Evolutionary conservation across 1,140 invertebrate species (phyloP), one percentile per base, ranked within the genome.

Genomic region (Ruditapes philippinarum): DNA sequence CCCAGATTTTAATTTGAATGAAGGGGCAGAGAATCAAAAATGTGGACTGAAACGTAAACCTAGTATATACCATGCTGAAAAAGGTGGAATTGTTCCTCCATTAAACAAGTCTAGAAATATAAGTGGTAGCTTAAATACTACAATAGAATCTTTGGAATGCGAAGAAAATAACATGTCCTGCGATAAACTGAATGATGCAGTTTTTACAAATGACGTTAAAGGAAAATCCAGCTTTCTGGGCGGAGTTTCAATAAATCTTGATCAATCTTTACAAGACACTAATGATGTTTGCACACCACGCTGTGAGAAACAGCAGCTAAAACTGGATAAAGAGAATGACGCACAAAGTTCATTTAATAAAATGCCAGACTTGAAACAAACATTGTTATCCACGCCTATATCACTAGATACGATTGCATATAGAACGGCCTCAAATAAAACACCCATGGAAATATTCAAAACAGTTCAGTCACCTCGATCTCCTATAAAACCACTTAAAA

Each of bases 401-500:
- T 70, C 73, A 17, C 22, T 73, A 17, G 86, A 91, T 38, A 82
- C 79, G 28, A 57, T 91, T 7, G 65, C 86, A 33, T 78, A 92
- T 17, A 80, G 93, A 49, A 93, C 92, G 22, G 85, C 92, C 33
- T 78, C 74, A 31, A 91, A 91, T 22, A 88, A 93, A 86, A 93
- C 92, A n/a, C 92, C 93, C 11, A 57, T 91, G 33, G 76, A 92
- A 17, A 49, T 93, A 0, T 49, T 91, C 17, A 90, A 89, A 33
- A 74, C 70, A 33, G 22, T 62, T 33, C 80, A 81, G 28, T 84
- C 90, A n/a, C 79, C 89, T 19, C 65, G 86, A n/a, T 94, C 93
- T 4, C 94, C 94, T 17, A 89, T 91, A 7, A 94, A 95, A 70
- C 92, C 92, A 22, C 89, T 94, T 22, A 95, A 94, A 83, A 83